Evolutionary conservation across 2,113 vertebrate genomes (phyloP).

Genomic region (Vidua macroura): DNA sequence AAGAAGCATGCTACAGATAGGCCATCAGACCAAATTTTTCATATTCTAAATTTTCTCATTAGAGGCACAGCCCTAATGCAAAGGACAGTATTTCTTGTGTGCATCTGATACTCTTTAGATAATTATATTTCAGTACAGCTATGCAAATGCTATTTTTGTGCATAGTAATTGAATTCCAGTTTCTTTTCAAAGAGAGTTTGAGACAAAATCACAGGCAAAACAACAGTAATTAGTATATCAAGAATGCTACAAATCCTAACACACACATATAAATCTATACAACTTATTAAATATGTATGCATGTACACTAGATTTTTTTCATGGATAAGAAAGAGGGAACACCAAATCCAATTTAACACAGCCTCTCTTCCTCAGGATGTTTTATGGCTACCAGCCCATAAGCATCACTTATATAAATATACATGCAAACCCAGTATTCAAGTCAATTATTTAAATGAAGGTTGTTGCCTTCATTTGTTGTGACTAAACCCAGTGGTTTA

Average conservation of each 20-base stretch:
- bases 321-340: background rate
- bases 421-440: background rate
- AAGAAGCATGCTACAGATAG: background rate
- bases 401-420: conserved; percentile 5
- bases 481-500: background rate
- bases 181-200: background rate
- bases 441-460: conserved; percentile 4
- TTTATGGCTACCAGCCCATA: background rate
- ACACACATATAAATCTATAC: background rate
- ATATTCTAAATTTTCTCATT: background rate
- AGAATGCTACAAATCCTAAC: background rate
- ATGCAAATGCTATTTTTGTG: conserved; percentile 2
- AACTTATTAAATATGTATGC: background rate
- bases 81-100: background rate
- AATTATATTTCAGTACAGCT: background rate
- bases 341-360: background rate
- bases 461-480: background rate
- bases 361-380: background rate
- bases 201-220: background rate
- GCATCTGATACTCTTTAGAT: background rate
- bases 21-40: background rate
- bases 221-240: conserved; percentile 19
- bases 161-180: background rate
- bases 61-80: background rate
- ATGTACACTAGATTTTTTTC: background rate